These are phyloP conservation scores for Drosophila cardini DNA, from an alignment of 1,140 invertebrate genomes.

Conservation along the genomic window DNA sequence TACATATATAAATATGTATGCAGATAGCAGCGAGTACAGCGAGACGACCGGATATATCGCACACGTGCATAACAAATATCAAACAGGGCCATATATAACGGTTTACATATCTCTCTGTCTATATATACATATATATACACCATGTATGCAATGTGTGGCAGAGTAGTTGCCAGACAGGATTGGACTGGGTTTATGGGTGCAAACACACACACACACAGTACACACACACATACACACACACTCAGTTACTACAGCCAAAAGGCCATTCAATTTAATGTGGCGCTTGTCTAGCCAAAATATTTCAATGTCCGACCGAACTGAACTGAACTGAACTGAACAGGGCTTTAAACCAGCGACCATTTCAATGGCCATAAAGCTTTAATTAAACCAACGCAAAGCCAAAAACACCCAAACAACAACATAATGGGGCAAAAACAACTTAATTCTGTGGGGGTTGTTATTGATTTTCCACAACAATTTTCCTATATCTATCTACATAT, in stretches of 20 bases:
- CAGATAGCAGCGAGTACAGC: slow-evolving; percentile 26
- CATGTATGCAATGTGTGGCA: slow-evolving; percentile 37
- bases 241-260: slow-evolving; percentile 31
- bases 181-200: slow-evolving; percentile 40
- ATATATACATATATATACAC: slow-evolving; percentile 19
- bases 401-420: not conserved
- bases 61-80: slow-evolving; percentile 73
- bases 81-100: slow-evolving; percentile 56
- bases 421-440: not conserved
- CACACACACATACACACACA: slow-evolving; percentile 11
- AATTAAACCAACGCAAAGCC: slow-evolving; percentile 54
- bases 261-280: slow-evolving; percentile 76
- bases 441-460: slow-evolving; percentile 35
- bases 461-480: slow-evolving; percentile 41
- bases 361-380: slow-evolving; percentile 52
- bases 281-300: slow-evolving; percentile 73
- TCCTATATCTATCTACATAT: not conserved
- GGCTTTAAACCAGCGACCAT: slow-evolving; percentile 21
- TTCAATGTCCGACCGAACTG: slow-evolving; percentile 43
- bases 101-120: slow-evolving; percentile 21
- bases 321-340: not conserved
- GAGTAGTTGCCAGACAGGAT: slow-evolving; percentile 65
- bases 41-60: slow-evolving; percentile 47
- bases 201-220: slow-evolving; percentile 13
- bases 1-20: not conserved